phyloP scores from a whole-genome alignment of 2,113 vertebrate genomes.

The Lampris incognitus region DNA sequence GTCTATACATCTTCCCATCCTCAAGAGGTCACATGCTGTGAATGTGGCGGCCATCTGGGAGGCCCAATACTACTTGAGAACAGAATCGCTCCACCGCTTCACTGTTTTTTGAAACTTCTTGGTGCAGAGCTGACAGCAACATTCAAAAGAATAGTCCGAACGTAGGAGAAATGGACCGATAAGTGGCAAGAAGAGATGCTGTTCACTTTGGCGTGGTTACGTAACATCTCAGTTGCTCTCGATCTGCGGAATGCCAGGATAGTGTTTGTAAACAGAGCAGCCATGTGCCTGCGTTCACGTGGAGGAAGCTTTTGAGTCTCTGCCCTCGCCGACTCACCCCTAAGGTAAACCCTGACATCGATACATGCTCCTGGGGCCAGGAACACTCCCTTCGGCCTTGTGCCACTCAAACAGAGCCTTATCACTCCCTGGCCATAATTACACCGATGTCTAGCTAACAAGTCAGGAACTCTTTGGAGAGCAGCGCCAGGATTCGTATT shows the following conservation, averaged over 20 bases:
- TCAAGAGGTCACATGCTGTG: slow-evolving; percentile 6
- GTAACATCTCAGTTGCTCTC: slow-evolving; percentile 73
- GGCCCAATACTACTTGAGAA: slow-evolving; percentile 3
- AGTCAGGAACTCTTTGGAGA: background rate
- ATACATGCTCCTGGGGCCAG: slow-evolving; percentile 52
- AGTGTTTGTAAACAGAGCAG: slow-evolving; percentile 88
- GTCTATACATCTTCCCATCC: background rate
- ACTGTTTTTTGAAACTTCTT: slow-evolving; percentile 16
- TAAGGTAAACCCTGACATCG: slow-evolving; percentile 79
- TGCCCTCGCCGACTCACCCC: slow-evolving; percentile 63
- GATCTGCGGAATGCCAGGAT: slow-evolving; percentile 80
- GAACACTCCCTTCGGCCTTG: slow-evolving; percentile 41
- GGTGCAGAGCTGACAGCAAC: slow-evolving; percentile 24
- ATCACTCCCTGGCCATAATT: slow-evolving; percentile 56
- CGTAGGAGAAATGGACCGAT: slow-evolving; percentile 33
- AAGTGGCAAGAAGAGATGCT: slow-evolving; percentile 52
- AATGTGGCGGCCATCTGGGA: slow-evolving; percentile 15
- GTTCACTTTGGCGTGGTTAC: slow-evolving; percentile 71
- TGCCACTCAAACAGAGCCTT: slow-evolving; percentile 55
- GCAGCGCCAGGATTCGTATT: slow-evolving; percentile 7
- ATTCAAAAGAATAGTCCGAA: slow-evolving; percentile 43
- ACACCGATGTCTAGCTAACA: slow-evolving; percentile 22
- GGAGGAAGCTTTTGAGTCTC: slow-evolving; percentile 72
- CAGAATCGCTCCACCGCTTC: slow-evolving; percentile 11
- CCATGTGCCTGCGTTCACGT: slow-evolving; percentile 81